Evolutionary conservation across 2,888 invertebrate genomes (phyloP).

Genomic region (Euphydryas editha): DNA sequence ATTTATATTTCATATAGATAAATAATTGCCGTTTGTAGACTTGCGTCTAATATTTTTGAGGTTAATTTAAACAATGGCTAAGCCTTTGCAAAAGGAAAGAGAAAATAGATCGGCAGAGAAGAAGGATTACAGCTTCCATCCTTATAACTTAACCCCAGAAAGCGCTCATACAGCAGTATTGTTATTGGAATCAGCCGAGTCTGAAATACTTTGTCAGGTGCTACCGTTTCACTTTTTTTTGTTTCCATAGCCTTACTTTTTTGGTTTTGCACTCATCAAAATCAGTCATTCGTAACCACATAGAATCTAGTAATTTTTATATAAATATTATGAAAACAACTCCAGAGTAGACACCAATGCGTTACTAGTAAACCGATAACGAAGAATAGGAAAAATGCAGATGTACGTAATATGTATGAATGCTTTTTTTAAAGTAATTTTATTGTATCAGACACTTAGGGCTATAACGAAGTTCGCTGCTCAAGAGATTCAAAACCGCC

Average conservation of each 20-base stretch:
- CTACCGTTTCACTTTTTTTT: too few relatives aligned
- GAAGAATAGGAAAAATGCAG: too few relatives aligned
- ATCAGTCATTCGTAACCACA: too few relatives aligned
- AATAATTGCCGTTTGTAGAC: neutral
- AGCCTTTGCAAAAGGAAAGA: conserved; percentile 72
- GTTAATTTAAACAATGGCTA: conserved; percentile 50
- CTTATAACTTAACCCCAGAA: conserved; percentile 72
- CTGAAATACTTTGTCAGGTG: conserved; percentile 77
- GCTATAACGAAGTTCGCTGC: conserved; percentile 75
- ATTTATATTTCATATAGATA: neutral
- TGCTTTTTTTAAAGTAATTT: neutral
- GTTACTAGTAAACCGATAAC: neutral
- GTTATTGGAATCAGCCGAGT: conserved; percentile 68
- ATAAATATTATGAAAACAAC: too few relatives aligned
- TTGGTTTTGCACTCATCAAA: too few relatives aligned
- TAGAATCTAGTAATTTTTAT: too few relatives aligned
- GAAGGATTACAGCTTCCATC: conserved; percentile 70
- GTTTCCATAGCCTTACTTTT: neutral
- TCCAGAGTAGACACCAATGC: too few relatives aligned
- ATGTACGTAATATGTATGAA: neutral
- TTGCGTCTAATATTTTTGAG: neutral
- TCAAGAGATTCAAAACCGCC: conserved; percentile 70
- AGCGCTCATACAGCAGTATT: conserved; percentile 75
- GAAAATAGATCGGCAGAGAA: conserved; percentile 76
- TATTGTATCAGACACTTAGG: conserved; percentile 62